Evolutionary conservation across 2,113 vertebrate genomes (phyloP).

Genomic region (Eptesicus fuscus): DNA sequence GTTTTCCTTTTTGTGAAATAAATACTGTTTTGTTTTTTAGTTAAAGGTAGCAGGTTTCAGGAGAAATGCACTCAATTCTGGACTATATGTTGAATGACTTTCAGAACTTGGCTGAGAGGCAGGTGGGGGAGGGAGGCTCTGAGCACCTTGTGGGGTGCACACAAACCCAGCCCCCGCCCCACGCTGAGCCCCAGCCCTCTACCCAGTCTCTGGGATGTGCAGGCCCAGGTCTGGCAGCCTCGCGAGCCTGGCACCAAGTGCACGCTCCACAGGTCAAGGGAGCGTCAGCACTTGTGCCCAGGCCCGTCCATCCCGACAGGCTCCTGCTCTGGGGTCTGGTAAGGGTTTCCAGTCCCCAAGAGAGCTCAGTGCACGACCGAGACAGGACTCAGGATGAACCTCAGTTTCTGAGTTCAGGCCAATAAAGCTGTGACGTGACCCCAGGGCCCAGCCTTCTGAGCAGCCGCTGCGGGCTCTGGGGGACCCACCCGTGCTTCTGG

Average conservation of each 20-base stretch:
- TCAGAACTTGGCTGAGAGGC: neutral
- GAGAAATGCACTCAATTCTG: neutral
- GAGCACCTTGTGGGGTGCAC: fast-evolving
- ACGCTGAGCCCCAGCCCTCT: fast-evolving
- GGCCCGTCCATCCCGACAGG: too few species aligned
- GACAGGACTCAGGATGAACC: fast-evolving
- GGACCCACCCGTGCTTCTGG: constrained; percentile 76
- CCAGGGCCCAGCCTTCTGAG: fast-evolving
- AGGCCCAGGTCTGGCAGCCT: neutral
- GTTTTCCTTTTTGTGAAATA: neutral
- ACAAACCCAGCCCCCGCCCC: neutral
- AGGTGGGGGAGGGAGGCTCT: neutral
- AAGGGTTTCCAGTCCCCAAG: neutral
- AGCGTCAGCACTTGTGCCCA: too few species aligned
- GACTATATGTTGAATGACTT: fast-evolving
- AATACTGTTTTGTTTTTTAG: too few species aligned
- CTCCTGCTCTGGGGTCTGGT: neutral
- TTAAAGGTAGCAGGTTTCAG: neutral
- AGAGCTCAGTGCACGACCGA: neutral
- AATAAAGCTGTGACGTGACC: fast-evolving
- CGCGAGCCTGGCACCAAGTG: neutral
- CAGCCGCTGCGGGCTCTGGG: fast-evolving
- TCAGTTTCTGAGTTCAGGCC: neutral
- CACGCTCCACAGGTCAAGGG: neutral
- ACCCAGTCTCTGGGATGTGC: neutral